Evolutionary conservation across 2,797 vertebrate genomes (phyloP).

Genomic region (Eulemur mongoz): DNA sequence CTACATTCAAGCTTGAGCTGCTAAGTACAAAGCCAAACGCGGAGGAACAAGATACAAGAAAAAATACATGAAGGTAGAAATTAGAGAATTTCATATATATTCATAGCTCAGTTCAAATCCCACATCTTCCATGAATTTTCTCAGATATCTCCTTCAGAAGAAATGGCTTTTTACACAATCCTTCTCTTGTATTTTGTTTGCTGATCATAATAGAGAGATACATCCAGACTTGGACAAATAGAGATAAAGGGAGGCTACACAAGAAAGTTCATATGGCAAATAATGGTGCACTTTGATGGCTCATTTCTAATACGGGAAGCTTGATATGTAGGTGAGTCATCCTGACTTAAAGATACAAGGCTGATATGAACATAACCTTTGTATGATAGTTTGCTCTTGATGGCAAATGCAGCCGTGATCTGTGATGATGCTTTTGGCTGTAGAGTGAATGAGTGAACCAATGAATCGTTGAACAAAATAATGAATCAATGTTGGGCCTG

Average conservation of each 20-base stretch:
- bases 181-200: not conserved
- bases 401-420: conserved; percentile 2
- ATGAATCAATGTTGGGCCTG: conserved; percentile 69
- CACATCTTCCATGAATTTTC: not conserved
- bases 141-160: not conserved
- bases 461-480: conserved; percentile 58
- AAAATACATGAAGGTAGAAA: not conserved
- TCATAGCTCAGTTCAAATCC: not conserved
- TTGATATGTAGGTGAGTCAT: not conserved
- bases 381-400: not conserved
- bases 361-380: not conserved
- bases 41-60: not conserved
- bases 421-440: not conserved
- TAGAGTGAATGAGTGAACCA: conserved; percentile 36
- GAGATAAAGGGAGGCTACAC: not conserved
- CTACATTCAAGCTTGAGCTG: not conserved
- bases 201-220: not conserved
- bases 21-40: not conserved
- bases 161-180: not conserved
- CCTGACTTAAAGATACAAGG: not conserved
- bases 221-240: not conserved
- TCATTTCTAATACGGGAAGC: not conserved
- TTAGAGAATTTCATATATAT: not conserved
- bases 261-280: not conserved
- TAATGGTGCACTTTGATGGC: not conserved